Base-by-base conservation (phyloP, 2,888 invertebrate species). In the Yponomeuta malinellus region DNA sequence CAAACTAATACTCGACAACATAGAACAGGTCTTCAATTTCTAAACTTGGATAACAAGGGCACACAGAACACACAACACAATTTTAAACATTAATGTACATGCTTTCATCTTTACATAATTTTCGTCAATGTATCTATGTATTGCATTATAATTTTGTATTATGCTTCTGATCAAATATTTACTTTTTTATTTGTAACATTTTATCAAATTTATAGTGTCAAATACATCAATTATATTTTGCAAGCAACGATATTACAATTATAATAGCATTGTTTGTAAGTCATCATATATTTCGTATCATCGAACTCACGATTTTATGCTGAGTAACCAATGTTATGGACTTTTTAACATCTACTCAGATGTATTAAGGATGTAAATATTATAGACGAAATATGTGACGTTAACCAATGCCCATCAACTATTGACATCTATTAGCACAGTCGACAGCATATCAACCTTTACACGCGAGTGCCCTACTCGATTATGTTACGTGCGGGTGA, bases 31-130 rank as follows among this genome's bases (percentile, higher is more conserved):
- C 82, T 81, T 81, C 76, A 81, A 74, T 73, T 76, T 90, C 90
- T 90, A 92, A 87, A 87, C 90, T 90, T 88, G 89, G 85, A 78
- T 79, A 63, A 78, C 85, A 84, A 87, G 82, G 83, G 81, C 81
- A 78, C 87, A 88, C 86, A 88, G 89, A 87, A 74, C 80, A 85
- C 84, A 83, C 78, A 78, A 48, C 70, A 63, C 71, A 67, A 52
- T 63, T 37, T 63, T 10, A 63, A 15, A 52, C 23, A n/a, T 70
- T 63, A 33, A 48, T 59, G 0, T 15, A 15, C 70, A 70, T 70
- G 66, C 68, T 71, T 70, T 68, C 12, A 64, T 15, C 0, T 72
- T 64, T 64, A 2, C 29, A 64, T 64, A 5, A 64, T 64, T 64
- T 64, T 12, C 15, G 1, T n/a, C 6, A 64, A 64, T n/a, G 6